Percentiles rank a stretch among this genome's conserved stretches.
Evolutionary conservation across 2,113 vertebrate genomes (phyloP).

Genomic region (Lepisosteus osseus): DNA sequence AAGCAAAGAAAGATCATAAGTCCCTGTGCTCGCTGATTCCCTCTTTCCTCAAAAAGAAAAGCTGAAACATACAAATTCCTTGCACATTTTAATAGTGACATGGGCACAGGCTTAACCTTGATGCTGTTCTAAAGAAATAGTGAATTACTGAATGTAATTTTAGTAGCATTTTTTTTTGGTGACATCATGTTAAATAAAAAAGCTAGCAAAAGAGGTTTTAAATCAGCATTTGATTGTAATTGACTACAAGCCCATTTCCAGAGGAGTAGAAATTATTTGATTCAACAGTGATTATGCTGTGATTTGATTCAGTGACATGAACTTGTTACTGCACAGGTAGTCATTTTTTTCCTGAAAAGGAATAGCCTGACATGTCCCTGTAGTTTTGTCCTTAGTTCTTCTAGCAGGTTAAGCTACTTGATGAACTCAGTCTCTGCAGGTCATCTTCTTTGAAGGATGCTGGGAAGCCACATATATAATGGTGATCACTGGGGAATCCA

Average conservation of each 20-base stretch:
- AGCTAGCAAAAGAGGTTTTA: constrained; percentile 69
- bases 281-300: constrained; percentile 82
- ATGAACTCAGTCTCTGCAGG: constrained; percentile 52
- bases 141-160: constrained; percentile 3
- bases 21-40: constrained; percentile 10
- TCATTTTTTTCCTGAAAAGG: constrained; percentile 26
- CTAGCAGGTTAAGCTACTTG: constrained; percentile 63
- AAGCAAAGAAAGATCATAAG: constrained; percentile 20
- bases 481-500: constrained; percentile 34
- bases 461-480: constrained; percentile 23
- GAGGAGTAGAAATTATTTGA: constrained; percentile 77
- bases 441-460: constrained; percentile 56
- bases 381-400: constrained; percentile 36
- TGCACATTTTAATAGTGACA: constrained; percentile 10
- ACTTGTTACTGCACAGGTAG: constrained; percentile 67
- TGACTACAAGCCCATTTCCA: constrained; percentile 82
- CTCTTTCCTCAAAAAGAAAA: constrained; percentile 30
- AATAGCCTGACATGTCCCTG: background rate
- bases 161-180: background rate
- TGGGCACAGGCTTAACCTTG: background rate
- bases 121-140: background rate
- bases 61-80: constrained; percentile 5
- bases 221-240: constrained; percentile 91
- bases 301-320: constrained; percentile 65
- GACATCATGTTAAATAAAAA: constrained; percentile 18